Evolutionary conservation across 2,888 invertebrate species (phyloP), one percentile per base, ranked within the genome.

Genomic region (Apotomis betuletana): DNA sequence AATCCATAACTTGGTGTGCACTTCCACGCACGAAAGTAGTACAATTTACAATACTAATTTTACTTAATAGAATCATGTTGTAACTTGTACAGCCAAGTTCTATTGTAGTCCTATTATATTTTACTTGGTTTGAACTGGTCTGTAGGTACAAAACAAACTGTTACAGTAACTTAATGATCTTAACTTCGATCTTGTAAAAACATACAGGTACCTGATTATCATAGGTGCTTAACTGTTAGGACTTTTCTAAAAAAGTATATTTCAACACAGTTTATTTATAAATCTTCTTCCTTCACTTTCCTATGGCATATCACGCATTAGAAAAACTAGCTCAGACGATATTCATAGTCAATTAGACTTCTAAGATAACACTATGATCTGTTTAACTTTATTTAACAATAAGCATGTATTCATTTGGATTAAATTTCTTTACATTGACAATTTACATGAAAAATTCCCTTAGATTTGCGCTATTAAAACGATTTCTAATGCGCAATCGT

Each of bases 221-320:
- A 46, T n/a, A 46, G 46, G 49, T 67, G 15, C 55, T 44, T n/a
- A 58, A 38, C 58, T 63, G 49, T 51, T 63, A 13, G 8, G 44
- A n/a, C 44, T 49, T 67, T 36, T 6, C 52, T 73, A 64, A 73
- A 73, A 73, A 86, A 84, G 79, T 86, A 85, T 89, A 87, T 89
- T 85, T 83, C 84, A 85, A 79, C 86, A 86, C 85, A 79, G 27
- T 74, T 68, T 68, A 63, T 59, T 67, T 68, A 68, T 62, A 59
- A 67, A 67, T 51, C 44, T 81, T 82, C 81, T 86, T 87, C 86
- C 87, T 87, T 88, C 90, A 90, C 90, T 85, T 85, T 85, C 81
- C 86, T 82, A 84, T 84, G 84, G 88, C 91, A 92, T 91, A 91
- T 91, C 91, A 92, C 91, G 87, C 90, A 82, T 81, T 76, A 83